Evolutionary conservation across 2,888 invertebrate species (phyloP).

Genomic region (Emmelina monodactyla): DNA sequence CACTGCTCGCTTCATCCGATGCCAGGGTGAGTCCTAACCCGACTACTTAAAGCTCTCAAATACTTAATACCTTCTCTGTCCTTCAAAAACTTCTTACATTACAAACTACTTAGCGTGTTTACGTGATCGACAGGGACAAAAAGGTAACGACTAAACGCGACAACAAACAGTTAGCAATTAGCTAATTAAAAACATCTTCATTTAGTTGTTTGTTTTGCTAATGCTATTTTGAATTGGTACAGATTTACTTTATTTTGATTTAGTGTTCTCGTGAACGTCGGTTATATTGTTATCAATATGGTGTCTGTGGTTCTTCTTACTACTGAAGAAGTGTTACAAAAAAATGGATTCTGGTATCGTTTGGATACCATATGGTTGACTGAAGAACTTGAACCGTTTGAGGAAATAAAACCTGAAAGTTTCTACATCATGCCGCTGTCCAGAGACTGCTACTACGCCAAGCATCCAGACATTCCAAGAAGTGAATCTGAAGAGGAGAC

Average conservation of each 20-base stretch:
- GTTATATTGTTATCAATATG: slow-evolving; percentile 23
- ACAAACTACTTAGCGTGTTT: neutral
- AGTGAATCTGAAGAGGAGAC: slow-evolving; percentile 57
- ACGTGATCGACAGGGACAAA: neutral
- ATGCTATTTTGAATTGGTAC: neutral
- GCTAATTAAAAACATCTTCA: neutral
- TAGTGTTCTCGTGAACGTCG: neutral
- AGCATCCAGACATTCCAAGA: slow-evolving; percentile 47
- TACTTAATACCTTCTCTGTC: neutral
- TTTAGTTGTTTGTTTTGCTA: neutral
- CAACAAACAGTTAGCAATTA: neutral
- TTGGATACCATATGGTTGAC: slow-evolving; percentile 47
- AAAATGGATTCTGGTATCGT: slow-evolving; percentile 47
- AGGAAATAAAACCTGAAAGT: slow-evolving; percentile 44
- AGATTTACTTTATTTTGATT: neutral
- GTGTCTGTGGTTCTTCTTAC: slow-evolving; percentile 47
- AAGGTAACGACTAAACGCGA: neutral
- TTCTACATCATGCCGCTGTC: slow-evolving; percentile 40
- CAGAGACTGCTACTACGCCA: slow-evolving; percentile 47
- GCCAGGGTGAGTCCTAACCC: slow-evolving; percentile 49
- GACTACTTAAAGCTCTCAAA: slow-evolving; percentile 14
- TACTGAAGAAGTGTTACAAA: slow-evolving; percentile 49
- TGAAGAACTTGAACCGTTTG: slow-evolving; percentile 52
- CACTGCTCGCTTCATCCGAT: slow-evolving; percentile 56
- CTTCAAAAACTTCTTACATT: neutral